A percentile compares a stretch with the other conserved stretches of the same genome.
phyloP scores from a whole-genome alignment of 2,113 vertebrate genomes.

The Ctenomys sociabilis region DNA sequence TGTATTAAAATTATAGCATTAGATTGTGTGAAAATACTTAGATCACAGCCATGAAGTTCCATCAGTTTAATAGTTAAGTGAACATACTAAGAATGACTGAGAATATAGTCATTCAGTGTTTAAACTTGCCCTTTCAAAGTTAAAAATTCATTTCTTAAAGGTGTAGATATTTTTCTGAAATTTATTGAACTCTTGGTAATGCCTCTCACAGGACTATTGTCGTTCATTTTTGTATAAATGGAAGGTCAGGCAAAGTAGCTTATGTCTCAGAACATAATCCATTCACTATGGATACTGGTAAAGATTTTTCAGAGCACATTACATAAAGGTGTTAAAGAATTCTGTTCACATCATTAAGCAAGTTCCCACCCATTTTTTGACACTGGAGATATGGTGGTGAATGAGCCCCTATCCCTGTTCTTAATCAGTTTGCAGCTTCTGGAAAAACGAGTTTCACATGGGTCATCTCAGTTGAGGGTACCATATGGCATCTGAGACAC shows the following conservation, averaged over 20 bases:
- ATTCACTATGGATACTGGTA: neutral
- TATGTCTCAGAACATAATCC: neutral
- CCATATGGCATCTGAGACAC: neutral
- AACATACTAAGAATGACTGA: conserved; percentile 33
- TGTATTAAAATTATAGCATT: conserved; percentile 20
- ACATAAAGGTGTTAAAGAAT: conserved; percentile 31
- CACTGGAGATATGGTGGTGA: neutral
- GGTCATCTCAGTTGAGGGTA: conserved; percentile 22
- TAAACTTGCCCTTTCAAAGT: conserved; percentile 5
- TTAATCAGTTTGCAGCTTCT: conserved; percentile 8
- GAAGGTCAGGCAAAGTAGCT: neutral
- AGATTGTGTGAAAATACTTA: conserved; percentile 16
- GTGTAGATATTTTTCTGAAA: conserved; percentile 42
- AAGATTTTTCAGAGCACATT: conserved; percentile 13
- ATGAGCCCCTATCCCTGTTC: neutral
- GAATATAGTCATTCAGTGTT: neutral
- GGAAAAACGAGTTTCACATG: conserved; percentile 1
- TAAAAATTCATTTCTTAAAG: conserved; percentile 46
- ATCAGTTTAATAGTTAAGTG: neutral
- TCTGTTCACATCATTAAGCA: neutral
- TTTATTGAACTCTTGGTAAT: conserved; percentile 31
- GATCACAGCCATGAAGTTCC: conserved; percentile 25
- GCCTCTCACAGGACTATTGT: conserved; percentile 34
- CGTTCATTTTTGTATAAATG: neutral
- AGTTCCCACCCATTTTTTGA: neutral